These are phyloP conservation scores for Heliornis fulica DNA, from an alignment of 2,113 vertebrate genomes.

Conservation along the genomic window DNA sequence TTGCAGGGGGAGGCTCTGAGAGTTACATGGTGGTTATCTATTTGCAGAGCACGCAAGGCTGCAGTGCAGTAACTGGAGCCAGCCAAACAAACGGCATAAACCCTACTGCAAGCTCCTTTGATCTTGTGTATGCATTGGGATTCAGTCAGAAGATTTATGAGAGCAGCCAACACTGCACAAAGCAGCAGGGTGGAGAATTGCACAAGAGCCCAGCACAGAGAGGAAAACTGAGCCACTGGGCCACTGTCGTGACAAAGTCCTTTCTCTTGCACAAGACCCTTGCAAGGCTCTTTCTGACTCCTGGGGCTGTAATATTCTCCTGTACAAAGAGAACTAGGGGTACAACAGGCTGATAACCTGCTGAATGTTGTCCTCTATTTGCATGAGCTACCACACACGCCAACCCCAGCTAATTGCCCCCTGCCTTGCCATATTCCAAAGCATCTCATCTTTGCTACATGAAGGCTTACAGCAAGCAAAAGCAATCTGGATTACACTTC, in stretches of 20 bases:
- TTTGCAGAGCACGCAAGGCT: not conserved
- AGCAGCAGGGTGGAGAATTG: not conserved
- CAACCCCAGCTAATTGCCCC: not conserved
- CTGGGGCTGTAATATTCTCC: not conserved
- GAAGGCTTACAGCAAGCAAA: not conserved
- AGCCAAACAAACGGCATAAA: not conserved
- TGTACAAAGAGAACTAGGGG: not conserved
- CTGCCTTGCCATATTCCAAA: not conserved
- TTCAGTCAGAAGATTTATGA: not conserved
- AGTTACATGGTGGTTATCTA: not conserved
- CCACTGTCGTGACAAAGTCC: not conserved
- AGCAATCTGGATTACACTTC: not conserved
- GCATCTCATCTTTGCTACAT: not conserved
- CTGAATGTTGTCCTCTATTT: not conserved
- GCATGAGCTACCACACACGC: not conserved
- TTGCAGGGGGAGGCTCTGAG: not conserved
- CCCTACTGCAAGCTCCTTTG: not conserved
- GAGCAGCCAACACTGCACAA: not conserved
- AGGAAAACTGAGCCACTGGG: not conserved
- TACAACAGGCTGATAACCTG: not conserved
- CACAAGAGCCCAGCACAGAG: not conserved
- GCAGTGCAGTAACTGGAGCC: not conserved
- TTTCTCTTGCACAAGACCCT: not conserved
- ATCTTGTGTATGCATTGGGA: not conserved
- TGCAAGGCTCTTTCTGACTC: not conserved